These are phyloP conservation scores for Nebria brevicollis DNA, from an alignment of 2,888 invertebrate species.

Conservation along the genomic window DNA sequence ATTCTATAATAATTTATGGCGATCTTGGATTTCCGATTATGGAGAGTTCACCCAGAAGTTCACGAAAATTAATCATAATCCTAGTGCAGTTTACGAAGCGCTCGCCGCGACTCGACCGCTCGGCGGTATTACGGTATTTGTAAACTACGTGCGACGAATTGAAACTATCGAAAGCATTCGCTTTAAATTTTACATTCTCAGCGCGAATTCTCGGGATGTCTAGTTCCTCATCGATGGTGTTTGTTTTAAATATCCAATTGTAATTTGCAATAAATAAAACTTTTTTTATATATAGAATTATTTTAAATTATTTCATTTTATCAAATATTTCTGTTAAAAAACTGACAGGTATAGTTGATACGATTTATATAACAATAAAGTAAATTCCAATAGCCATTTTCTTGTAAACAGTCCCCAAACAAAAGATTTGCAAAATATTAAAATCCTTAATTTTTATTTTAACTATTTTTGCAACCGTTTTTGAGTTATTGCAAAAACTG, in stretches of 20 bases:
- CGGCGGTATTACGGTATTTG: conserved; percentile 33
- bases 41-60: conserved; percentile 36
- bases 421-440: no score
- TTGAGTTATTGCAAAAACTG: no score
- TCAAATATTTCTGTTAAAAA: no score
- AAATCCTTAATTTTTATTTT: no score
- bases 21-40: conserved; percentile 41
- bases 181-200: conserved; percentile 27
- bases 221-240: conserved; percentile 14
- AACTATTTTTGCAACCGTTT: no score
- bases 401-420: no score
- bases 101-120: not conserved
- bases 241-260: not conserved
- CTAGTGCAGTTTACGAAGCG: conserved; percentile 27
- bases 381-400: no score
- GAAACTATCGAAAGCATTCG: conserved; percentile 34
- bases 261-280: not conserved
- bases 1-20: conserved; percentile 46
- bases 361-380: no score
- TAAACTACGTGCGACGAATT: conserved; percentile 44
- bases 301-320: not conserved
- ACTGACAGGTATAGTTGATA: no score
- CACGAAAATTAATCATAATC: conserved; percentile 46
- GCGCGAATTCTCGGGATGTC: conserved; percentile 1
- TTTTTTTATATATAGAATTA: not conserved